Evolutionary conservation across 2,888 invertebrate genomes (phyloP), one percentile per base, ranked within the genome.

Genomic region (Teinopalpus imperialis): DNA sequence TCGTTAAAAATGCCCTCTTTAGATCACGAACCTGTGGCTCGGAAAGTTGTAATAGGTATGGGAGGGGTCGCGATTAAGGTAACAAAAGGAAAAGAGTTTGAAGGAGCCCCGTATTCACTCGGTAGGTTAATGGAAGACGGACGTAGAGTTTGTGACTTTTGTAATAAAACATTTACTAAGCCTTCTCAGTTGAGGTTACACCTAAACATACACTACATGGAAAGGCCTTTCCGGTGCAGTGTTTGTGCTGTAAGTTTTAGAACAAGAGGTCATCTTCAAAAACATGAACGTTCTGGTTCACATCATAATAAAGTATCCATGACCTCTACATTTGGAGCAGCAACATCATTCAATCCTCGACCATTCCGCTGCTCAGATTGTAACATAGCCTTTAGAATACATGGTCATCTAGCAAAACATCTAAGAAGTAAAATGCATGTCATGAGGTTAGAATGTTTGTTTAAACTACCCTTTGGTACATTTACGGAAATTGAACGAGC

Each of bases 311-410:
- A 97, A 90, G 96, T 96, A 56, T 95, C 93, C 63, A 95, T 95
- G 94, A 95, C 94, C 16, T 93, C 94, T 10, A 94, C 95, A 0
- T 95, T 95, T 70, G 95, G 95, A 3, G 93, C 95, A 5, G 93
- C 97, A 40, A 95, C 95, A 0, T 94, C 95, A 7, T 94, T 94
- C 54, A 98, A 98, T 82, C 98, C 98, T 1, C 91, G 98, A 37
- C 98, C 98, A 9, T 99, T 98, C 77, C 96, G 97, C 67, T 99
- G 99, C 85, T 93, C 93, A 10, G 98, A 98, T 71, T 99, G 99
- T 76, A 96, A 96, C 71, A 96, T 97, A 58, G 98, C 98, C 4
- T 99, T 99, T 76, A 91, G 97, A 60, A 98, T 98, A 66, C 98
- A 98, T 68, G 99, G 98, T 0, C 98, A 98, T 80, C 88, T 99